phyloP scores from a whole-genome alignment of 2,888 invertebrate species.

The Prosopocoilus inquinatus region DNA sequence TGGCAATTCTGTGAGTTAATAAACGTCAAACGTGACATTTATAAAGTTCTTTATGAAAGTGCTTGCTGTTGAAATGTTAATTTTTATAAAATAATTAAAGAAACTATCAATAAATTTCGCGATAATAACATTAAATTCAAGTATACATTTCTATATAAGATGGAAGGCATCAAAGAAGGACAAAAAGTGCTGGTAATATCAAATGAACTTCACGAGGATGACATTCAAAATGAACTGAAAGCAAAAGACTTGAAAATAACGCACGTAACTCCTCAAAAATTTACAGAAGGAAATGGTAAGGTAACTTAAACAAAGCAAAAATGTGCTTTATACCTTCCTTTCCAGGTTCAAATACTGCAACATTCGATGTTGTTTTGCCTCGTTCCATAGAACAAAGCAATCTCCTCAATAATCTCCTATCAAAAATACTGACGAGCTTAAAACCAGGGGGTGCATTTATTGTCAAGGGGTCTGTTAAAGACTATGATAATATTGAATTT shows the following conservation, averaged over 20 bases:
- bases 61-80: too few relatives aligned
- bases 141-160: slow-evolving; percentile 2
- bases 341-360: slow-evolving; percentile 5
- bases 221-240: slow-evolving; percentile 4
- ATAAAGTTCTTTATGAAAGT: too few relatives aligned
- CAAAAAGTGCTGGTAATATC: slow-evolving; percentile 14
- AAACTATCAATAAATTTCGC: too few relatives aligned
- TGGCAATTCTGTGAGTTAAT: too few relatives aligned
- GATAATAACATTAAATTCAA: not conserved
- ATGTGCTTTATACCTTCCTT: not conserved
- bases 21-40: too few relatives aligned
- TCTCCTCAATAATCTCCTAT: slow-evolving; percentile 4
- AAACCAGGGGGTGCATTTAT: slow-evolving; percentile 38
- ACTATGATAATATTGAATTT: slow-evolving; percentile 35
- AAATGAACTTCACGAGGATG: slow-evolving; percentile 2
- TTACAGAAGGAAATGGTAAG: not conserved
- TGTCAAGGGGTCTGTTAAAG: slow-evolving; percentile 21
- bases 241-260: slow-evolving; percentile 8
- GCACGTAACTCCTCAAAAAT: not conserved
- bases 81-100: too few relatives aligned
- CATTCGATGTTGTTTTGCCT: slow-evolving; percentile 15
- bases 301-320: not conserved
- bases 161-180: slow-evolving; percentile 16
- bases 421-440: slow-evolving; percentile 14
- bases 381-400: not conserved